Evolutionary conservation across 2,888 invertebrate genomes (phyloP).

Genomic region (Melanostoma scalare): DNA sequence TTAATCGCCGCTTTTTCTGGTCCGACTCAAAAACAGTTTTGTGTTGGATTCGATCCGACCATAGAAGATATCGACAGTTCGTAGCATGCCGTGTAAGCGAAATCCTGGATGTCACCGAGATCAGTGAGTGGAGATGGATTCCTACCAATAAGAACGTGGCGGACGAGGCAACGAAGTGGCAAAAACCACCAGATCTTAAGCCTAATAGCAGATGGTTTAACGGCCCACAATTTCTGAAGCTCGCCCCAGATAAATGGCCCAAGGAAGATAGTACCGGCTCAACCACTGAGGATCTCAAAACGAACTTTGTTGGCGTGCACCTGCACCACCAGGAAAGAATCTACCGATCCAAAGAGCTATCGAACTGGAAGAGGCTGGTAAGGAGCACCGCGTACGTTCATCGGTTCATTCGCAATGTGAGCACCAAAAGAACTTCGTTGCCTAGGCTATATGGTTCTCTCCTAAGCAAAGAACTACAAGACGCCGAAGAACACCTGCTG

Average conservation of each 20-base stretch:
- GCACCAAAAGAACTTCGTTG: too few species aligned
- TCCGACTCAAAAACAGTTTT: too few species aligned
- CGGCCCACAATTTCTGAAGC: constrained; percentile 1
- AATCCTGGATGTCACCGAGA: too few species aligned
- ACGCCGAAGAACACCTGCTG: background rate
- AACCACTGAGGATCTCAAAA: background rate
- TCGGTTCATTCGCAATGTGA: background rate
- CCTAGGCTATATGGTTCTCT: background rate
- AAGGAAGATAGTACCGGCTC: background rate
- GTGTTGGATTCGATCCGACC: too few species aligned
- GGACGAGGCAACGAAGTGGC: too few species aligned
- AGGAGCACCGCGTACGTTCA: background rate
- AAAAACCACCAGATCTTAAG: too few species aligned
- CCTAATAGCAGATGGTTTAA: background rate
- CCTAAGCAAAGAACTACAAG: background rate
- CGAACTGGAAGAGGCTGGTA: background rate
- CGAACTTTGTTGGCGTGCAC: background rate
- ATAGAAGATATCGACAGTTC: too few species aligned
- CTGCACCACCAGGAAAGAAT: background rate
- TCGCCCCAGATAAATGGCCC: background rate
- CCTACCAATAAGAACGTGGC: too few species aligned
- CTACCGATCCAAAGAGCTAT: background rate
- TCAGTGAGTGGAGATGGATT: too few species aligned
- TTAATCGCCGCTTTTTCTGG: too few species aligned
- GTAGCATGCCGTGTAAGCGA: too few species aligned